Conservation (phyloP, 2,113 vertebrate genomes). For the Tursiops truncatus region DNA sequence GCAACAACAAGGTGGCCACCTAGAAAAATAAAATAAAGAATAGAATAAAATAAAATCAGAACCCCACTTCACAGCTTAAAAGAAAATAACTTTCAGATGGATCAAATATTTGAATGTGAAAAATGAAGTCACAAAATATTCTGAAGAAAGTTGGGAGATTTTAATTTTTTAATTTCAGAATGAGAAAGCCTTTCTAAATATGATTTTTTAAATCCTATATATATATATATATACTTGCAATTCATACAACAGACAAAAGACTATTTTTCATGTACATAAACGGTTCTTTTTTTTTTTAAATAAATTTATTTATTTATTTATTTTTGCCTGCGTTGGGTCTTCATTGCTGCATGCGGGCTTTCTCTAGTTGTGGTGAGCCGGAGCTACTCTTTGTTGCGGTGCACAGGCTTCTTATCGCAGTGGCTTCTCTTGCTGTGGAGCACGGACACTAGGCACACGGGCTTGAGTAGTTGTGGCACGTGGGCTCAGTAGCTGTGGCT, state of each 20-base stretch:
- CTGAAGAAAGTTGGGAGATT: background rate
- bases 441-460: too few species aligned
- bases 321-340: too few species aligned
- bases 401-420: too few species aligned
- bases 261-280: background rate
- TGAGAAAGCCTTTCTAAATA: background rate
- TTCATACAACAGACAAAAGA: background rate
- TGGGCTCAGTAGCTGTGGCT: too few species aligned
- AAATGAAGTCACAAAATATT: slow-evolving; percentile 28
- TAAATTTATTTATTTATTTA: too few species aligned
- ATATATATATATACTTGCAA: background rate
- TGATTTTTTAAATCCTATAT: background rate
- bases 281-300: background rate
- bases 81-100: background rate
- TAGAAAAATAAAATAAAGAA: background rate
- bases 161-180: background rate
- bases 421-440: too few species aligned
- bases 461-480: too few species aligned
- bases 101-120: slow-evolving; percentile 1
- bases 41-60: background rate
- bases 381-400: too few species aligned
- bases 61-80: background rate
- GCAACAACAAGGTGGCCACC: background rate
- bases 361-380: too few species aligned
- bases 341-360: too few species aligned